A percentile compares a stretch with the other conserved stretches of the same genome.
phyloP scores from a whole-genome alignment of 2,113 vertebrate genomes.

The Herpailurus yagouaroundi region DNA sequence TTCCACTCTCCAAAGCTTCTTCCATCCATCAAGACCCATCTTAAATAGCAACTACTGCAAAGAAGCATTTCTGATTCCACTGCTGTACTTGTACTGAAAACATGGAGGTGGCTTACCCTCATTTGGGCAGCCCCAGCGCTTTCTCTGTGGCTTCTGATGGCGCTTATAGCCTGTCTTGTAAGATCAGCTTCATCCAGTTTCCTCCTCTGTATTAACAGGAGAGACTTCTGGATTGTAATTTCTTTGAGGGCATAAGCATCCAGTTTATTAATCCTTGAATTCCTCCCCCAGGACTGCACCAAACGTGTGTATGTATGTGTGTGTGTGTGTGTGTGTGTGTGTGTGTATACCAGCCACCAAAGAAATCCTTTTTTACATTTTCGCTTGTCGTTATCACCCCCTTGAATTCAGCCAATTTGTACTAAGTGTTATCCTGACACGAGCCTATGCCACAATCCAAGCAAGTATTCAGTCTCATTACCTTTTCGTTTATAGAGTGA shows the following conservation, averaged over 20 bases:
- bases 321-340: background rate
- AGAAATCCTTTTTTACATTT: background rate
- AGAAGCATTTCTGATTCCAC: background rate
- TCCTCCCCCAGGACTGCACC: background rate
- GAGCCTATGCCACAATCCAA: background rate
- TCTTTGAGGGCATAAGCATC: background rate
- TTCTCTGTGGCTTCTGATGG: background rate
- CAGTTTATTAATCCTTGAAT: background rate
- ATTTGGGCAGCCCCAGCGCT: background rate
- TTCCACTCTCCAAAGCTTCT: background rate
- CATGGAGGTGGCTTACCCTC: background rate
- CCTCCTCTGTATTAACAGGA: background rate
- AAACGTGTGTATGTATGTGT: background rate
- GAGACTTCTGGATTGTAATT: background rate
- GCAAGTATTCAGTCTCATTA: background rate
- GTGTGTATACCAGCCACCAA: background rate
- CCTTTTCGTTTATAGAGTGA: background rate
- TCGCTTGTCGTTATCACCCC: background rate
- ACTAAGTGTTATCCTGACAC: background rate
- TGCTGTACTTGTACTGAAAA: background rate
- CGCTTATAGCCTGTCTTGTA: background rate
- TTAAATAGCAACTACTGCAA: background rate
- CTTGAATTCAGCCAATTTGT: background rate
- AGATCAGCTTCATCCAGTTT: background rate
- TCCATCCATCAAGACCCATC: background rate